Percentiles rank a stretch among this genome's conserved stretches.
These are phyloP conservation scores for Nomada fabriciana DNA, from an alignment of 2,888 invertebrate species.

Conservation along the genomic window DNA sequence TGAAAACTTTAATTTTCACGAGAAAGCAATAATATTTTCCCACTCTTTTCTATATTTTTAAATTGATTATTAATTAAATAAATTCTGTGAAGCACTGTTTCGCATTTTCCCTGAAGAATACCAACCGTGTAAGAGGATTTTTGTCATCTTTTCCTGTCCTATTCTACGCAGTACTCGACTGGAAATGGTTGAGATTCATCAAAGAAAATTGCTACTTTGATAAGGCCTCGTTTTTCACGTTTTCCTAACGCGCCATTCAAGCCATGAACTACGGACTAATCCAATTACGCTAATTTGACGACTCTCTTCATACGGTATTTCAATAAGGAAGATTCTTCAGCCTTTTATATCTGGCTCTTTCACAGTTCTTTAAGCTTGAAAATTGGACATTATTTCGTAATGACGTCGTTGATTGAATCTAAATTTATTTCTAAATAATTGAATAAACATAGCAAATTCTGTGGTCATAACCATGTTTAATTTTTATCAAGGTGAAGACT, in stretches of 20 bases:
- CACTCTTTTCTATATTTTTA: neutral
- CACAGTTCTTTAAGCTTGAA: neutral
- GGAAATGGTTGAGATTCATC: neutral
- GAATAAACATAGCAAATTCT: neutral
- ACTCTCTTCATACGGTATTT: slow-evolving; percentile 24
- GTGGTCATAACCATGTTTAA: neutral
- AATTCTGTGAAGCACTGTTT: neutral
- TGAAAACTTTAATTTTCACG: too few relatives aligned
- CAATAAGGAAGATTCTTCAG: slow-evolving; percentile 13
- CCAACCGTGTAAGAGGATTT: neutral
- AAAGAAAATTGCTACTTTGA: slow-evolving; percentile 34
- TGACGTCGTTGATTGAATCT: neutral
- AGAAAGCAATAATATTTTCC: neutral
- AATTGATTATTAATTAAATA: neutral
- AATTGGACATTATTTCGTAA: slow-evolving; percentile 22
- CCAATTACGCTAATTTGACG: slow-evolving; percentile 60
- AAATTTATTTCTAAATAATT: neutral
- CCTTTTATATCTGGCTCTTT: slow-evolving; percentile 1
- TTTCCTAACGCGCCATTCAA: slow-evolving; percentile 35
- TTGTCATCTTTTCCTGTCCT: neutral
- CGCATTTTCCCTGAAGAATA: neutral
- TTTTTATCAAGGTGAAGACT: neutral
- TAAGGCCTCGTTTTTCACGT: slow-evolving; percentile 28
- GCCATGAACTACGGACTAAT: slow-evolving; percentile 31
- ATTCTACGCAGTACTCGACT: neutral